Base-by-base conservation (phyloP, 2,888 invertebrate genomes). In the Habrosyne pyritoides region DNA sequence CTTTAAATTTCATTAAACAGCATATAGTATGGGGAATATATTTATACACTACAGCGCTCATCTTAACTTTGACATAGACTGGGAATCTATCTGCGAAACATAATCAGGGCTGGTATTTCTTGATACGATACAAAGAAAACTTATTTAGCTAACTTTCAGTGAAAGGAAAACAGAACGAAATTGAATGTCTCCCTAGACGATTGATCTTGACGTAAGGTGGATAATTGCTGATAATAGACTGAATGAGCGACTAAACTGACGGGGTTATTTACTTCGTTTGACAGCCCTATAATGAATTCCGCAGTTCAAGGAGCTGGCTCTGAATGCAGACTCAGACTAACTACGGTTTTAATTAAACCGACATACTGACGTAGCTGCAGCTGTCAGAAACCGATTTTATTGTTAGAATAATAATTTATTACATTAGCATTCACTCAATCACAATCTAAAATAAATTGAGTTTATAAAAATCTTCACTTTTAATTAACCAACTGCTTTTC, bases 261-360 rank as follows among this genome's bases (percentile, higher is more conserved):
- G 50, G 61, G 59, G 42, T 58, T 47, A 53, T 54, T 42, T 50
- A 28, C 14, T 30, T n/a, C 52, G 55, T 53, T 54, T 60, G 67
- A 61, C 71, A 79, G 51, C 76, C 73, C 73, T 76, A 56, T 33
- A 30, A 52, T 51, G 55, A 53, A 61, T 61, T 53, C 55, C 55
- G 47, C 52, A 59, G 58, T 67, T 69, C 54, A 67, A 66, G 66
- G 61, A 68, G 64, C 56, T 56, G 50, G 60, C 53, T 61, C 59
- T 53, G 59, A 69, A 63, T 63, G 63, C 69, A 64, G 69, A 73
- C 70, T 71, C 58, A 59, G 71, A 71, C 70, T 69, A 71, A 70
- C 69, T 73, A 69, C 62, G 64, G 67, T 71, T 81, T 84, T 81
- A 86, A 85, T 86, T 86, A 83, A 83, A 80, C 67, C 77, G 69